These are phyloP conservation scores for Pseudanteris insignis DNA, from an alignment of 2,888 invertebrate genomes.

Conservation along the genomic window DNA sequence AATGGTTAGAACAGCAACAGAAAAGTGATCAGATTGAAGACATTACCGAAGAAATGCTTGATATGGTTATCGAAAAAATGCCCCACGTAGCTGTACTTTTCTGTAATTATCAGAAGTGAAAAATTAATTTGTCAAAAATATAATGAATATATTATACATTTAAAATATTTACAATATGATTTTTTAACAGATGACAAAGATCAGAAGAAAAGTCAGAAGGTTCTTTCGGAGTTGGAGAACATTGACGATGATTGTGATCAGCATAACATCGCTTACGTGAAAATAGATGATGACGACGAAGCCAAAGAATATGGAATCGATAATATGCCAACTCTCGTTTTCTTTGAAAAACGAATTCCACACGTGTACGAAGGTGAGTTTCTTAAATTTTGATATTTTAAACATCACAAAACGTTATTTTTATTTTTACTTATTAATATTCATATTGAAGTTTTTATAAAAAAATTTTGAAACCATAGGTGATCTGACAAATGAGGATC, in stretches of 20 bases:
- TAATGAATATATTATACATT: too few species aligned
- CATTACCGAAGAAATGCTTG: constrained; percentile 93
- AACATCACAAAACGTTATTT: too few species aligned
- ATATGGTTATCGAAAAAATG: constrained; percentile 87
- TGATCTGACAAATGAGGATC: constrained; percentile 89
- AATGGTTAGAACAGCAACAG: constrained; percentile 85
- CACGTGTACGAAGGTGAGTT: constrained; percentile 70
- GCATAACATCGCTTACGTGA: constrained; percentile 90
- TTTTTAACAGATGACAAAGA: constrained; percentile 82
- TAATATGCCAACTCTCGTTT: constrained; percentile 81
- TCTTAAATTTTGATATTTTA: not conserved
- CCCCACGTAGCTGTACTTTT: constrained; percentile 89
- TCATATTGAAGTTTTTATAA: too few species aligned
- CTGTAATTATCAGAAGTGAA: constrained; percentile 73
- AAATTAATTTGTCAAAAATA: not conserved
- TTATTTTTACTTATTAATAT: too few species aligned
- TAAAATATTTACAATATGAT: too few species aligned
- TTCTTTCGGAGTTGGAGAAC: constrained; percentile 85
- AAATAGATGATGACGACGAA: constrained; percentile 87
- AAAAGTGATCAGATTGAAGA: constrained; percentile 93
- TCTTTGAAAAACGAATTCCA: constrained; percentile 74
- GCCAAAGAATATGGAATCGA: constrained; percentile 92
- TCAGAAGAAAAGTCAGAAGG: constrained; percentile 88
- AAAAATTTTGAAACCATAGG: too few species aligned
- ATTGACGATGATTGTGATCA: constrained; percentile 94